Conservation (phyloP, 2,797 vertebrate species). For the Spheniscus humboldti region DNA sequence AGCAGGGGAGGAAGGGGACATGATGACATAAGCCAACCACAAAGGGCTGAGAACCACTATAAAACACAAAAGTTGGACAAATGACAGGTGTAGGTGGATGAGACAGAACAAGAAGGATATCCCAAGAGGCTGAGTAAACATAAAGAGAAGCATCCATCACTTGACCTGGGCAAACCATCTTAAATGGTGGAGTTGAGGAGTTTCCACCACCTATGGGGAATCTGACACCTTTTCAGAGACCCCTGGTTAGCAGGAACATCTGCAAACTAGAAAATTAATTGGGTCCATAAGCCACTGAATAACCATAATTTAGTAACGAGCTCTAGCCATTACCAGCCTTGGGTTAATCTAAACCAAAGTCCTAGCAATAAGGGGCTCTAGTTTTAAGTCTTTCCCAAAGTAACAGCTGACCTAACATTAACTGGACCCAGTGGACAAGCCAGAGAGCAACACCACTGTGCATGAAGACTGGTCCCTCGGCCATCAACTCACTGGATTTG, state of each 20-base stretch:
- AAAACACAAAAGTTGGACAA: neutral
- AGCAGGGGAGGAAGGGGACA: neutral
- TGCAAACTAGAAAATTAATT: neutral
- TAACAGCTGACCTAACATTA: neutral
- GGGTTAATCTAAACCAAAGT: neutral
- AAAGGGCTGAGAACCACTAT: neutral
- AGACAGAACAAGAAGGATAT: neutral
- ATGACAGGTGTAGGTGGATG: neutral
- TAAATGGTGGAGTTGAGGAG: neutral
- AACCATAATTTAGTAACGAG: neutral
- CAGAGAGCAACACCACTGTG: neutral
- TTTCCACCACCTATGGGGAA: neutral
- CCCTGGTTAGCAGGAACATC: neutral
- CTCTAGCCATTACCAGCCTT: neutral
- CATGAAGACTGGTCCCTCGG: rapidly evolving
- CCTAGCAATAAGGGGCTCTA: neutral
- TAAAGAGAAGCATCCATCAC: neutral
- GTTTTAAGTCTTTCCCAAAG: neutral
- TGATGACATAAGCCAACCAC: neutral
- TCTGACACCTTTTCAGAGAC: neutral
- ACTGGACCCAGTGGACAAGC: neutral
- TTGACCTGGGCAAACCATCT: neutral
- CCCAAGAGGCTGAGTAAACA: neutral
- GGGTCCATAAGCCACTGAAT: neutral
- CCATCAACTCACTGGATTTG: neutral